Conservation (phyloP, 37 sponge, comb jelly and placozoan genomes). For the Diacarnus erythraeanus region DNA sequence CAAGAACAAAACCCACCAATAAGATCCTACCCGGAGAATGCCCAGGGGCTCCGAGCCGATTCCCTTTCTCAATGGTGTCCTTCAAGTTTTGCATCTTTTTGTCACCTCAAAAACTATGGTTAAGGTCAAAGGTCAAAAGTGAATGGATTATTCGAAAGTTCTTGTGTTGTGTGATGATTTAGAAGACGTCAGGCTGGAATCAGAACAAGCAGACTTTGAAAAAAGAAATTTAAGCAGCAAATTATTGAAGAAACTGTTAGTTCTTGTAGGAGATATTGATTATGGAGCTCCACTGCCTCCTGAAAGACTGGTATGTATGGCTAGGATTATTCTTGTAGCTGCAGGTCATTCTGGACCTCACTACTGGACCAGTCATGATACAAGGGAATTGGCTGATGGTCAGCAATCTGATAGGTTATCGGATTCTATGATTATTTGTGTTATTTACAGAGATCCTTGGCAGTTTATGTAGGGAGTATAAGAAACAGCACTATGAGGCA, state of each 20-base stretch:
- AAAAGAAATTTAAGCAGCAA: no score
- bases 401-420: neutral
- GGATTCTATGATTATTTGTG: neutral
- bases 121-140: no score
- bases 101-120: no score
- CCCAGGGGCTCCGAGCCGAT: slow-evolving; percentile 61
- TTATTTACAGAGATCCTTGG: neutral
- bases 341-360: slow-evolving; percentile 62
- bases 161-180: neutral
- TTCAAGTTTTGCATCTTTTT: neutral
- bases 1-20: slow-evolving; percentile 13
- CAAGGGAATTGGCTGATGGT: slow-evolving; percentile 58
- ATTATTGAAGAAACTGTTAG: no score
- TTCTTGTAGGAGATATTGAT: no score
- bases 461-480: neutral
- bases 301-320: neutral
- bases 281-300: no score
- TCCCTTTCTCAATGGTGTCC: neutral
- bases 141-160: neutral
- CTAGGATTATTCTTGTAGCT: slow-evolving; percentile 11
- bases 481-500: neutral
- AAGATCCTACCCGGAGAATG: no score
- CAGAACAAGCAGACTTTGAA: no score
- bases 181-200: neutral
- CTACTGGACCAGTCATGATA: slow-evolving; percentile 44